These are phyloP conservation scores for Schlechtendalia chinensis DNA, from an alignment of 1,140 invertebrate species.

Conservation along the genomic window DNA sequence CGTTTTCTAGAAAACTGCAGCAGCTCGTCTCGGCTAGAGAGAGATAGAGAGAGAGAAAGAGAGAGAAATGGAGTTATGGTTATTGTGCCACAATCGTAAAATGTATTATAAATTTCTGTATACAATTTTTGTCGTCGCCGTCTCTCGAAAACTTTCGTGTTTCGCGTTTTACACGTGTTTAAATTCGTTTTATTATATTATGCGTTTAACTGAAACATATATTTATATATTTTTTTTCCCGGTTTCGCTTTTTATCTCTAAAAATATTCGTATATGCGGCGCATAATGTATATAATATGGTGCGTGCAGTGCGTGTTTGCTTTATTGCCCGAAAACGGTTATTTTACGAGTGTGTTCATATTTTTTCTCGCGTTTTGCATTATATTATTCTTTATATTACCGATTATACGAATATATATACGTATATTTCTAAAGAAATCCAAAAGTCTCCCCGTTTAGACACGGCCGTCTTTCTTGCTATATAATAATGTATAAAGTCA, in stretches of 20 bases:
- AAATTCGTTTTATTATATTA: background rate
- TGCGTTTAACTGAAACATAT: background rate
- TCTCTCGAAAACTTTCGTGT: background rate
- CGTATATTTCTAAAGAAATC: background rate
- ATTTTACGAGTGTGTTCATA: constrained; percentile 6
- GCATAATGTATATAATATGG: background rate
- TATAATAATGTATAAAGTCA: background rate
- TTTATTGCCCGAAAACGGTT: background rate
- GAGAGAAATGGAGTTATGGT: background rate
- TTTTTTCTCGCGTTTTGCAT: background rate
- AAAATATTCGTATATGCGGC: background rate
- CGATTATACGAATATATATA: background rate
- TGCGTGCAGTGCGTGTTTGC: background rate
- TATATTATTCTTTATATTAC: background rate
- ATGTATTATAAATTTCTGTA: background rate
- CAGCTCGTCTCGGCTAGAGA: background rate
- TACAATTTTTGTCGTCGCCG: background rate
- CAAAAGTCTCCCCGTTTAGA: background rate
- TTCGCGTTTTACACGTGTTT: background rate
- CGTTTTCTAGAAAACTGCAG: background rate
- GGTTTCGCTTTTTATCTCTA: background rate
- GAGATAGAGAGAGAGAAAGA: background rate
- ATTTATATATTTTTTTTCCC: too few species aligned
- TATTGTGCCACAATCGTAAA: background rate
- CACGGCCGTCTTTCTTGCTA: background rate